These are phyloP conservation scores for Trematomus loennbergii DNA, from an alignment of 2,113 vertebrate genomes.

Conservation along the genomic window DNA sequence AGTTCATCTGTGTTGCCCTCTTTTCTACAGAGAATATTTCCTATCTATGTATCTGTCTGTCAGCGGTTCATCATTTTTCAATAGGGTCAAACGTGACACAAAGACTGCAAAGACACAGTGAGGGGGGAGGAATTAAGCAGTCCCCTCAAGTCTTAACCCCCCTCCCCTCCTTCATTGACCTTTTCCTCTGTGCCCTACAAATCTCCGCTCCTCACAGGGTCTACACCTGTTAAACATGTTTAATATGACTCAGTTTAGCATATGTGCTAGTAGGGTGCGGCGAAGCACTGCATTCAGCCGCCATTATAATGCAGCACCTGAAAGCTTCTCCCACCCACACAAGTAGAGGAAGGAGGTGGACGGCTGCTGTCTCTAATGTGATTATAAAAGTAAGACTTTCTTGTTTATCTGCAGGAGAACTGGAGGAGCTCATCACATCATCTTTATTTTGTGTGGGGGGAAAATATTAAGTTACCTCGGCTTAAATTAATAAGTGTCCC, in stretches of 20 bases:
- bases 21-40: conserved; percentile 8
- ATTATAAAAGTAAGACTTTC: conserved; percentile 45
- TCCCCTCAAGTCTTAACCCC: conserved; percentile 8
- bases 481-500: conserved; percentile 25
- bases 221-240: conserved; percentile 52
- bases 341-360: conserved; percentile 19
- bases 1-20: conserved; percentile 52
- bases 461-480: conserved; percentile 34
- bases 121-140: conserved; percentile 22
- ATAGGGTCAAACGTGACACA: neutral
- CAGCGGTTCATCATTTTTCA: conserved; percentile 7
- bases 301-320: conserved; percentile 32
- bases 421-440: conserved; percentile 33
- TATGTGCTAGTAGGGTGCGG: neutral
- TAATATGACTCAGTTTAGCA: conserved; percentile 21
- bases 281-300: conserved; percentile 23
- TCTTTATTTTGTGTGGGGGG: conserved; percentile 30
- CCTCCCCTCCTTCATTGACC: conserved; percentile 33
- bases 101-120: neutral
- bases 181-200: conserved; percentile 55
- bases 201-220: conserved; percentile 34
- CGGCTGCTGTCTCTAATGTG: conserved; percentile 25
- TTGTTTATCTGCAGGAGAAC: conserved; percentile 40
- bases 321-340: conserved; percentile 54
- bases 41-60: conserved; percentile 23